Conservation (phyloP, 2,113 vertebrate species). For the Hoplias malabaricus region DNA sequence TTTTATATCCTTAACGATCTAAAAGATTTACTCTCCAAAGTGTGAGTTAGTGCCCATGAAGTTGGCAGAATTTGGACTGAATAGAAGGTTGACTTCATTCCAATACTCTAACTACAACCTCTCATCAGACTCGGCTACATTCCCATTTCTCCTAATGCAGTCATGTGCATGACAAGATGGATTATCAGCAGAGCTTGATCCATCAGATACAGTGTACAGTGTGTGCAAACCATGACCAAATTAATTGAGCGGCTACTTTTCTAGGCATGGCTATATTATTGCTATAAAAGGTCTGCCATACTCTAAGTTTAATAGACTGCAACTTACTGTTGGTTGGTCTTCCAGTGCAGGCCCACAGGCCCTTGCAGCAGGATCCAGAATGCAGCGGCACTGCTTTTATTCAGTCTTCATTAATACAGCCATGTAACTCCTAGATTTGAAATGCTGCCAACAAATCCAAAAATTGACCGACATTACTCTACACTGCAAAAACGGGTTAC, state of each 20-base stretch:
- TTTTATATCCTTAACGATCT: background rate
- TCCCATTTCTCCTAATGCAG: slow-evolving; percentile 24
- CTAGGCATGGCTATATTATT: background rate
- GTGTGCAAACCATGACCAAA: background rate
- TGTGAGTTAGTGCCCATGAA: background rate
- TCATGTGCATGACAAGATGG: slow-evolving; percentile 41
- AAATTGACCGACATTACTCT: too few relatives aligned
- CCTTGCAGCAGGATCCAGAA: too few relatives aligned
- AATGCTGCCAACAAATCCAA: too few relatives aligned
- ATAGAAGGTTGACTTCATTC: background rate
- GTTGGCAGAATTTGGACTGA: background rate
- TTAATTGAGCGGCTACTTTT: background rate
- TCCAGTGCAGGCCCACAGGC: too few relatives aligned
- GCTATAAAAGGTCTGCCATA: too few relatives aligned
- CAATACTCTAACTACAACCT: background rate
- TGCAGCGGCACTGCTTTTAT: too few relatives aligned
- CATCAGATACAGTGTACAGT: slow-evolving; percentile 20
- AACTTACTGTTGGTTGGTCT: too few relatives aligned
- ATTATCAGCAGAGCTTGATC: slow-evolving; percentile 26
- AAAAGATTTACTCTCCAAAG: background rate
- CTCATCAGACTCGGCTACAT: background rate
- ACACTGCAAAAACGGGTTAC: too few relatives aligned
- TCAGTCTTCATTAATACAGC: too few relatives aligned
- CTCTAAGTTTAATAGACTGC: background rate
- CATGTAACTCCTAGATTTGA: too few relatives aligned